Evolutionary conservation across 2,888 invertebrate genomes (phyloP).

Genomic region (Oeneis ivallda): DNA sequence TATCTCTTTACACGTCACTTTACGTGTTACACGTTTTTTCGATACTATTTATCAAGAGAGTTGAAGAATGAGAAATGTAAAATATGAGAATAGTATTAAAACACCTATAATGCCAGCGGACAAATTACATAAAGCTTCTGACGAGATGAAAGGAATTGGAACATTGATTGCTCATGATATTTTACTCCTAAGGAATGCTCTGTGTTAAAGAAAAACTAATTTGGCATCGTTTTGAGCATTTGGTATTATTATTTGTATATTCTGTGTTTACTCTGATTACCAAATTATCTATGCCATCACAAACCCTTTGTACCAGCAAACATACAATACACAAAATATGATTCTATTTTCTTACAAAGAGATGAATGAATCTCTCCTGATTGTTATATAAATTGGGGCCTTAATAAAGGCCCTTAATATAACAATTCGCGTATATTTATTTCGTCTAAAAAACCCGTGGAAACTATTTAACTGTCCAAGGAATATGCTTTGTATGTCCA

Average conservation of each 20-base stretch:
- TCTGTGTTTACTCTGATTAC: conserved; percentile 6
- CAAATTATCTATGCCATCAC: conserved; percentile 1
- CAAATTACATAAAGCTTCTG: not conserved
- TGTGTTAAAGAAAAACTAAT: not conserved
- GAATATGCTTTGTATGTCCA: too few species aligned
- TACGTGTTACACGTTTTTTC: too few species aligned
- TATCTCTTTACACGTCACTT: too few species aligned
- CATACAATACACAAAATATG: not conserved
- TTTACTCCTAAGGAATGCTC: not conserved
- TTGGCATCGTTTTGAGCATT: not conserved
- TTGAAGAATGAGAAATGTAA: too few species aligned
- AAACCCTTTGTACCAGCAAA: not conserved
- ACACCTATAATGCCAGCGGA: not conserved
- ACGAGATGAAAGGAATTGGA: not conserved
- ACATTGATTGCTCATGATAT: not conserved
- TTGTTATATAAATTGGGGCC: not conserved
- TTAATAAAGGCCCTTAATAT: not conserved
- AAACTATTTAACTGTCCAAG: too few species aligned
- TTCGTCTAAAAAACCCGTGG: too few species aligned
- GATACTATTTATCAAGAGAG: too few species aligned
- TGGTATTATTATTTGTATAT: not conserved
- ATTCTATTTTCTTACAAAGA: not conserved
- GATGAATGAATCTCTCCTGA: conserved; percentile 1
- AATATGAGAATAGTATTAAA: too few species aligned
- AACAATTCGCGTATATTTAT: too few species aligned